phyloP scores from a whole-genome alignment of 2,888 invertebrate genomes.

The Dicyrtoma fusca region DNA sequence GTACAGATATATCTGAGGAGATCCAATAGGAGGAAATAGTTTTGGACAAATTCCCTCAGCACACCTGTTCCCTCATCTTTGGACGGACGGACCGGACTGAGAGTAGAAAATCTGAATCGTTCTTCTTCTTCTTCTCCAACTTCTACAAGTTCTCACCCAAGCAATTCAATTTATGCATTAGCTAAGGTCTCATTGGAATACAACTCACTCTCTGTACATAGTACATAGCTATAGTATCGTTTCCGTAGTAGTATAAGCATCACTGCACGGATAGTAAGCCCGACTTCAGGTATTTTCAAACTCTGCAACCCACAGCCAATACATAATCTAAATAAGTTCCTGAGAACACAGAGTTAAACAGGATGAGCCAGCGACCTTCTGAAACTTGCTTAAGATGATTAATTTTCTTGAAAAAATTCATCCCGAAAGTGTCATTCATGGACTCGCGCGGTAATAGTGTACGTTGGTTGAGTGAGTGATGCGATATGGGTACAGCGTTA shows the following conservation, averaged over 20 bases:
- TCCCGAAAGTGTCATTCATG: constrained; percentile 37
- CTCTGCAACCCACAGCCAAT: background rate
- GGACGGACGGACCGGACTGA: constrained; percentile 25
- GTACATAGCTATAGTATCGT: background rate
- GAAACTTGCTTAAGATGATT: constrained; percentile 30
- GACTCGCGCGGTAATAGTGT: constrained; percentile 8
- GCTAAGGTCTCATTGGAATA: constrained; percentile 10
- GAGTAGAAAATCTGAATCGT: constrained; percentile 4
- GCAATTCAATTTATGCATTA: constrained; percentile 35
- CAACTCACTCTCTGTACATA: too few species aligned
- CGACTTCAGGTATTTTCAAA: background rate
- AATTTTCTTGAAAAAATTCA: constrained; percentile 33
- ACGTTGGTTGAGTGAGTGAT: constrained; percentile 19
- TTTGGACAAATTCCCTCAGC: constrained; percentile 32
- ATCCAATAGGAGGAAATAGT: constrained; percentile 23
- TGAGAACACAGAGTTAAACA: background rate
- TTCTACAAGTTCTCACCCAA: background rate
- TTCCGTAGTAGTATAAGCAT: too few species aligned
- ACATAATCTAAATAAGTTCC: background rate
- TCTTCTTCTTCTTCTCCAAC: constrained; percentile 1
- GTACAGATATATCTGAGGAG: background rate
- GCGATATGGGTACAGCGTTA: constrained; percentile 9
- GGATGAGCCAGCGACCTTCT: constrained; percentile 2
- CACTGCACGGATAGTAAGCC: too few species aligned
- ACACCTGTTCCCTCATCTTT: constrained; percentile 42